Evolutionary conservation across 2,888 invertebrate genomes (phyloP), one percentile per base, ranked within the genome.

Genomic region (Apomyelois bistriatella): DNA sequence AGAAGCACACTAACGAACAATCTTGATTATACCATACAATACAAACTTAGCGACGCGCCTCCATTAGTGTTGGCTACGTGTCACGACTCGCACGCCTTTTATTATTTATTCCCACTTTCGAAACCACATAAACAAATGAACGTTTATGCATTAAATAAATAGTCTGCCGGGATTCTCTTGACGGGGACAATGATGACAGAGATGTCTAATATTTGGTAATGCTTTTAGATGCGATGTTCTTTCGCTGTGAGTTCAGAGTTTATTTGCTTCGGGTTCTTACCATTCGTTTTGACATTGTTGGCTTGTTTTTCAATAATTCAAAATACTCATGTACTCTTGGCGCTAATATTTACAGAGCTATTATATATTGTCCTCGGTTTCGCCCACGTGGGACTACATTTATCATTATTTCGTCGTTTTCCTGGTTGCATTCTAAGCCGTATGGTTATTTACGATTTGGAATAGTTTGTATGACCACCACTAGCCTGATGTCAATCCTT

Each of bases 11-110:
- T 79, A 79, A 81, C 78, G 82, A 79, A 77, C 70, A 71, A 89
- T 88, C 88, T 88, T 85, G 88, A 87, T 89, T 85, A 76, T 65
- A 73, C 66, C 69, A 71, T 70, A 80, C 82, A 79, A 74, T 81
- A 76, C 84, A 72, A 74, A 79, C 78, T 74, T 75, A 77, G 77
- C 74, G 71, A 70, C 76, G 75, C 66, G 63, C 73, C 74, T 86
- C 86, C 88, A 89, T 89, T 89, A 89, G 84, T 74, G 82, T 82
- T 78, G 83, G 82, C 82, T 79, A 79, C 74, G 78, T 85, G 87
- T 89, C 89, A 89, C 89, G 89, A 89, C 76, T 75, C 70, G 77
- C 77, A 71, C 72, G 79, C 74, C 66, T 82, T 79, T 79, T 87
- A 86, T 87, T 89, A 86, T 86, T 89, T 86, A 86, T 85, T 76